These are phyloP conservation scores for Urocynchramus pylzowi DNA, from an alignment of 2,113 vertebrate species.

Conservation along the genomic window DNA sequence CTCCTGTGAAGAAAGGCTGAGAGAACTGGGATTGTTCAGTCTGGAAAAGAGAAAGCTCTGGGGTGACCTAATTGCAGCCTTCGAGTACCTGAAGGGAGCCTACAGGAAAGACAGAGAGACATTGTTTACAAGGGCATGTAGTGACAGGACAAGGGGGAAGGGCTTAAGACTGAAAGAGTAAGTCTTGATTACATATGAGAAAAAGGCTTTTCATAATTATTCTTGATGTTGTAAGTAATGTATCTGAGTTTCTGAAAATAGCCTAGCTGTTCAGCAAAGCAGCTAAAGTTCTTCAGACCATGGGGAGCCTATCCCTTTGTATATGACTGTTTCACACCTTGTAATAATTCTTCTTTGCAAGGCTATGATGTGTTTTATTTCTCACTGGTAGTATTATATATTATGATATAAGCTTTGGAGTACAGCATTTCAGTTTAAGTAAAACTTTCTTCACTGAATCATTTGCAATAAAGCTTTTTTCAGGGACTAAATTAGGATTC, in stretches of 20 bases:
- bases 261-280: not conserved
- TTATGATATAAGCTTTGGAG: not conserved
- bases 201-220: not conserved
- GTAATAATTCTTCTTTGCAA: not conserved
- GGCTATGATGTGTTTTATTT: not conserved
- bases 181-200: not conserved
- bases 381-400: not conserved
- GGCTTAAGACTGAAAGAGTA: not conserved
- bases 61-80: not conserved
- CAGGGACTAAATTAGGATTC: not conserved
- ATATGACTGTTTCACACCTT: not conserved
- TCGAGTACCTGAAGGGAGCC: not conserved
- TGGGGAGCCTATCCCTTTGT: not conserved
- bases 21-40: not conserved
- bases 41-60: not conserved
- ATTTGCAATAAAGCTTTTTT: not conserved
- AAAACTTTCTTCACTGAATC: not conserved
- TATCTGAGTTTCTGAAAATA: not conserved
- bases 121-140: not conserved
- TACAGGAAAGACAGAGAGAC: not conserved
- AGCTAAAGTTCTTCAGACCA: not conserved
- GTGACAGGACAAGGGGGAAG: not conserved
- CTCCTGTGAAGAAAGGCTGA: not conserved
- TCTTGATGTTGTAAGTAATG: not conserved
- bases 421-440: not conserved